Percentiles rank a stretch among this genome's conserved stretches.
These are phyloP conservation scores for Pyralis farinalis DNA, from an alignment of 2,888 invertebrate species.

Conservation along the genomic window DNA sequence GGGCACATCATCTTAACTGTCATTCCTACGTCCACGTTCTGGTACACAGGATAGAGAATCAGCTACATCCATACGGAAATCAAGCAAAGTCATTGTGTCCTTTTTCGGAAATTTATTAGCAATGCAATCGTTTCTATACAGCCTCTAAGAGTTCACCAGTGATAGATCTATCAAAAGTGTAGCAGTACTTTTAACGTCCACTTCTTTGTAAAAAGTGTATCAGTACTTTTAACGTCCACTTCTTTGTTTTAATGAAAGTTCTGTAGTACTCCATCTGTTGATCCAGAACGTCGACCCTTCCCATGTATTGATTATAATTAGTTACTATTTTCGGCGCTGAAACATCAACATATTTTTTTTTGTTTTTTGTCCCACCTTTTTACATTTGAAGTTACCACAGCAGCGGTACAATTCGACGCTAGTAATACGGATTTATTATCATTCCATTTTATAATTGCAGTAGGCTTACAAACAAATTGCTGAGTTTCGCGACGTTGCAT, in stretches of 20 bases:
- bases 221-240: conserved; percentile 1
- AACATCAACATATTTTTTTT: conserved; percentile 9
- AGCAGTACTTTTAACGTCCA: neutral
- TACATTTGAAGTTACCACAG: neutral
- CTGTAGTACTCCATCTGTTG: conserved; percentile 2
- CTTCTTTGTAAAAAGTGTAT: neutral
- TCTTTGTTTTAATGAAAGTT: conserved; percentile 1
- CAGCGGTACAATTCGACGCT: conserved; percentile 15
- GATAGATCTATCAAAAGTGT: conserved; percentile 1
- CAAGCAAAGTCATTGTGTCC: conserved; percentile 10
- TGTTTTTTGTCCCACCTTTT: conserved; percentile 11
- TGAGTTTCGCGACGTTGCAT: conserved; percentile 19
- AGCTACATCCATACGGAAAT: conserved; percentile 17
- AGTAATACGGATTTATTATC: conserved; percentile 19
- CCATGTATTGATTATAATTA: conserved; percentile 6
- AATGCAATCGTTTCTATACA: neutral
- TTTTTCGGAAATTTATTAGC: conserved; percentile 10
- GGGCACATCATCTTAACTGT: conserved; percentile 2
- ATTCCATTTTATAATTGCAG: conserved; percentile 18
- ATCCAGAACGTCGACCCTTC: conserved; percentile 6
- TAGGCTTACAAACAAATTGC: conserved; percentile 15
- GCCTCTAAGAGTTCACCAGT: neutral
- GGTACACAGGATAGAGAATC: conserved; percentile 12
- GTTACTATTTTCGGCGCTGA: conserved; percentile 8
- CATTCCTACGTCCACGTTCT: conserved; percentile 3